A percentile compares a stretch with the other conserved stretches of the same genome.
Evolutionary conservation across 1,140 invertebrate genomes (phyloP).

Genomic region (Bombus waltoni): DNA sequence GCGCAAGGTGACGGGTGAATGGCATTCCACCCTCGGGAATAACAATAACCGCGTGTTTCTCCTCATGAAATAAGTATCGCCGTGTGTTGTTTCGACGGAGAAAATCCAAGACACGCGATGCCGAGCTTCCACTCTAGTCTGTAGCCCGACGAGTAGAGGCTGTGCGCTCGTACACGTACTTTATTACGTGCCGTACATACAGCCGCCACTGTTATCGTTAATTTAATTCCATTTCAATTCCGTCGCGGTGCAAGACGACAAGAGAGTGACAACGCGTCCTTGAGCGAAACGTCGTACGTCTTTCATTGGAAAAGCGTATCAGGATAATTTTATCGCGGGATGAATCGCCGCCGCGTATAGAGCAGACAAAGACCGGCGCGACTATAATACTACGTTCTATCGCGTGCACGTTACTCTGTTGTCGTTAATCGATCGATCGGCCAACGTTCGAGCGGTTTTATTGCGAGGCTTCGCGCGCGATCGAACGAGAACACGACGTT

Average conservation of each 20-base stretch:
- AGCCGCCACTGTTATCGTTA: constrained; percentile 51
- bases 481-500: background rate
- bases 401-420: background rate
- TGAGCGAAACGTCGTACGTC: constrained; percentile 38
- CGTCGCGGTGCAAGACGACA: constrained; percentile 59
- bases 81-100: constrained; percentile 41
- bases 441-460: background rate
- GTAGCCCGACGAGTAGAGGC: background rate
- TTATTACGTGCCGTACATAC: constrained; percentile 54
- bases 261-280: constrained; percentile 63
- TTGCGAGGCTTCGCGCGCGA: background rate
- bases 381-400: background rate
- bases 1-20: constrained; percentile 60
- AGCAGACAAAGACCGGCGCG: background rate
- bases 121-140: constrained; percentile 25
- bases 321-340: constrained; percentile 60
- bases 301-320: constrained; percentile 55
- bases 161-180: background rate
- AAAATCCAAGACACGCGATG: constrained; percentile 47
- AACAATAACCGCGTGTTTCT: constrained; percentile 54
- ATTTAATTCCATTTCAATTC: constrained; percentile 67
- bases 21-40: constrained; percentile 56
- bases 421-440: background rate
- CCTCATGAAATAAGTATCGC: constrained; percentile 55
- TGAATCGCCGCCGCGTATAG: constrained; percentile 29